phyloP scores from a whole-genome alignment of 2,888 invertebrate species.

The Onthophagus sagittarius region DNA sequence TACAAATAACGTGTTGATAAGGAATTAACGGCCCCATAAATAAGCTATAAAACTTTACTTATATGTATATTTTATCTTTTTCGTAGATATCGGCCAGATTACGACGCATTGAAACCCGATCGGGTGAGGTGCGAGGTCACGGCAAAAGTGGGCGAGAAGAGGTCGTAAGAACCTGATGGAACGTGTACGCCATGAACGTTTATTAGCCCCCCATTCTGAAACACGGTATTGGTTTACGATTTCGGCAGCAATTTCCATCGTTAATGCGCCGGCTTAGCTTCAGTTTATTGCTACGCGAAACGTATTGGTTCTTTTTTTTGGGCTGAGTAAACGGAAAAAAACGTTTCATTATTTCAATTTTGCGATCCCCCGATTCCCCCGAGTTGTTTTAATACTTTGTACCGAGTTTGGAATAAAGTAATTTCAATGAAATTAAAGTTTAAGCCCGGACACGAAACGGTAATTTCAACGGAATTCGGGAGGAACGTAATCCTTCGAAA shows the following conservation, averaged over 20 bases:
- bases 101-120: neutral
- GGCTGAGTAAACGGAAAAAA: no score
- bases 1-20: no score
- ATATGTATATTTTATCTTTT: neutral
- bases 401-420: neutral
- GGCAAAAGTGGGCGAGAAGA: neutral
- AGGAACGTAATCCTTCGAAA: neutral
- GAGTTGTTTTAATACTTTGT: neutral
- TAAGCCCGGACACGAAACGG: neutral
- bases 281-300: neutral
- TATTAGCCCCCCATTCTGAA: neutral
- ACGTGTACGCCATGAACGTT: neutral
- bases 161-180: neutral
- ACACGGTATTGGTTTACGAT: neutral
- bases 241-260: neutral
- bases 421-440: neutral
- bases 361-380: neutral
- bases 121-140: neutral
- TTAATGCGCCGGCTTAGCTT: neutral
- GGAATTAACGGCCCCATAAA: neutral
- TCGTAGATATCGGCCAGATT: neutral
- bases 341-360: no score
- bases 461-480: neutral
- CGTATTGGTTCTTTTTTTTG: neutral
- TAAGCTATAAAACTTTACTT: neutral